Evolutionary conservation across 1,140 invertebrate genomes (phyloP).

Genomic region (Sminthurides bifidus): DNA sequence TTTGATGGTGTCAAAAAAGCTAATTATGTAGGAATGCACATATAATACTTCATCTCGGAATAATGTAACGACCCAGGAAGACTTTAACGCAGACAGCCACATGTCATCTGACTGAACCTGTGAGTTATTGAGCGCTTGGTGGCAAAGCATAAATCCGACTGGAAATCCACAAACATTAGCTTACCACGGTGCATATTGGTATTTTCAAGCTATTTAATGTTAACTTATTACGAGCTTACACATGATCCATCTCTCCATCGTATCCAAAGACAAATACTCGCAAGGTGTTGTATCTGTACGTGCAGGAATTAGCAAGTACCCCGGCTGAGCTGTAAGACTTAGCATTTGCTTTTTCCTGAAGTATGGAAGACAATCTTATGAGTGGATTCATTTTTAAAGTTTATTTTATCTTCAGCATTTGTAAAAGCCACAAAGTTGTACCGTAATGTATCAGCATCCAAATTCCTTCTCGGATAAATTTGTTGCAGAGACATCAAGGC

Average conservation of each 20-base stretch:
- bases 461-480: constrained; percentile 78
- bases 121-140: constrained; percentile 58
- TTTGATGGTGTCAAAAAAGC: constrained; percentile 90
- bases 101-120: constrained; percentile 57
- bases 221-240: constrained; percentile 42
- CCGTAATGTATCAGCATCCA: constrained; percentile 85
- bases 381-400: not conserved
- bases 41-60: constrained; percentile 96
- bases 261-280: constrained; percentile 89
- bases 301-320: constrained; percentile 81
- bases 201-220: not conserved
- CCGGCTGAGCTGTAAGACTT: constrained; percentile 82
- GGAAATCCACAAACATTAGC: constrained; percentile 33
- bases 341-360: constrained; percentile 74
- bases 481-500: constrained; percentile 76
- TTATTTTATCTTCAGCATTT: not conserved
- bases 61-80: constrained; percentile 83
- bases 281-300: constrained; percentile 92
- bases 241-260: constrained; percentile 93
- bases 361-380: constrained; percentile 4
- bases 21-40: constrained; percentile 85
- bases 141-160: constrained; percentile 82
- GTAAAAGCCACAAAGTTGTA: constrained; percentile 18
- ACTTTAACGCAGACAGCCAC: constrained; percentile 82
- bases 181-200: not conserved